Evolutionary conservation across 2,888 invertebrate species (phyloP), one percentile per base, ranked within the genome.

Genomic region (Synanthedon vespiformis): DNA sequence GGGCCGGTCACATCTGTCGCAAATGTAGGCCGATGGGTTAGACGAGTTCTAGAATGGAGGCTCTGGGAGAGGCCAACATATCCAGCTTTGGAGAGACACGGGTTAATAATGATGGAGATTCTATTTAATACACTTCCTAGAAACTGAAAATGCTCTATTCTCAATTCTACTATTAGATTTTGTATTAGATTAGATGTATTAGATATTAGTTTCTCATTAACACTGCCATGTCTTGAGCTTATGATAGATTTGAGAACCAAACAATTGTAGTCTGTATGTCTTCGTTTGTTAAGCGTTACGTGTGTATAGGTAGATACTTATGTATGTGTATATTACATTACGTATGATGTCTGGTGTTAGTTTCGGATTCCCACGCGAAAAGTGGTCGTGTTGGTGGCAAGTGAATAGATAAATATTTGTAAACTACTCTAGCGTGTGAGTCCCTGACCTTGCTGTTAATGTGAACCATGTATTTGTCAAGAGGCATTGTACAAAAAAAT

Each of bases 321-420:
- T 22, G 22, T 5, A 22, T 22, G 22, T 22, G 22, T 22, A 16
- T 16, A 22, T 22, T 22, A 22, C 22, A 4, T 22, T 22, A 14
- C 16, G 12, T 18, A 48, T 16, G 16, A 48, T 48, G 48, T 16
- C 53, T 54, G 55, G 44, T 55, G 57, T 58, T 55, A 63, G 64
- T 61, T 56, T 54, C 60, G 61, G 61, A 71, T 83, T 86, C 85
- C 84, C 85, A 86, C 85, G 83, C 78, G 73, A 78, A 80, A 79
- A 70, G 65, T 71, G 58, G 60, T 69, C 64, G 66, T 68, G 62
- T 58, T 72, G 68, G 76, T 77, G 77, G 77, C 73, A 79, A 83
- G 77, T 82, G 76, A 68, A 57, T 71, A 80, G 77, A 80, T 80
- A 81, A 86, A 85, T 84, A 83, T 86, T 84, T 80, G 82, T 83